Evolutionary conservation across 2,113 vertebrate species (phyloP), one percentile per base, ranked within the genome.

Genomic region (Orthonyx spaldingii): DNA sequence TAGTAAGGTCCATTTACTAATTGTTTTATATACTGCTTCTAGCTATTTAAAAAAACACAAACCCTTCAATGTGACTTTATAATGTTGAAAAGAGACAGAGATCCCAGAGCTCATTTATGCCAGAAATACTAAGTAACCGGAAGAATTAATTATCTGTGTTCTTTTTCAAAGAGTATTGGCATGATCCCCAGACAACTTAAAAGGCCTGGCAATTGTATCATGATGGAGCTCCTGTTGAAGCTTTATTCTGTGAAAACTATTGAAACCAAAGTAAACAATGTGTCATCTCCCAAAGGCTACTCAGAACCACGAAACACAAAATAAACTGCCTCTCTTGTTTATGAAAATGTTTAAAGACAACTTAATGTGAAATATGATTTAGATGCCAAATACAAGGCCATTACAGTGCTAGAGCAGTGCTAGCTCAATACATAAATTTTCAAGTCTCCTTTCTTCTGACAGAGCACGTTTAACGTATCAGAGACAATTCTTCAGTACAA

Each of bases 91-190:
- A 87, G 35, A 85, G 42, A 91, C 15, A 66, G 82, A 89, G 71
- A 89, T n/a, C 69, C 63, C 71, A 81, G 39, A 21, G 76, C 72
- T 92, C 76, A 71, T 81, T 89, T 85, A 85, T 85, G 87, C 68
- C 88, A 95, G 85, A 94, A 89, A 95, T 50, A 83, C 89, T 92
- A 96, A 98, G 91, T 92, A 97, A 97, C 94, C 93, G 90, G 96
- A 97, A 89, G 83, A 84, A 93, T 95, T 97, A 97, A 97, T 94
- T 98, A 97, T 91, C 90, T 97, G 90, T 68, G 93, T 94, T 56
- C 53, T 77, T 93, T 77, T 79, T 78, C 47, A 88, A 94, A 81
- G 94, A 69, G 65, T 77, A 79, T 61, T 98, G 95, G 97, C 96
- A 96, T 44, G 19, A 65, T 46, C 74, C 89, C 93, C 94, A 96